phyloP scores from a whole-genome alignment of 2,113 vertebrate species.

The Xiphophorus couchianus region DNA sequence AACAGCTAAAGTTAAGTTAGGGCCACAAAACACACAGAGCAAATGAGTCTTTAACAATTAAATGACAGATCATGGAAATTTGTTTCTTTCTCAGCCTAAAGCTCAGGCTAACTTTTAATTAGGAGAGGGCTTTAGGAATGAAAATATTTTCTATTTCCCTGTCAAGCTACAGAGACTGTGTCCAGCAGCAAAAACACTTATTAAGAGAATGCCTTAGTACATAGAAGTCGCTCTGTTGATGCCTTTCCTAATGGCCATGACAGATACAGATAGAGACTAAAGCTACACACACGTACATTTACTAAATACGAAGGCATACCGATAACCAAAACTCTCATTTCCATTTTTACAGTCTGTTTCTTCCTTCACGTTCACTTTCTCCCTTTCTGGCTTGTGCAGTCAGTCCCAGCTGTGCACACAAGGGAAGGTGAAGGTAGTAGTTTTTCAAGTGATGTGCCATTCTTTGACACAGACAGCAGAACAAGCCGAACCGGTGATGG shows the following conservation, averaged over 20 bases:
- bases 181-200: conserved; percentile 64
- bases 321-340: conserved; percentile 21
- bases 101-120: conserved; percentile 57
- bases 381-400: conserved; percentile 7
- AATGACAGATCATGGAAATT: conserved; percentile 36
- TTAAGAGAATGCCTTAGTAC: conserved; percentile 55
- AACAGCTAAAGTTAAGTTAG: conserved; percentile 56
- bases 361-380: conserved; percentile 2
- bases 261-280: conserved; percentile 30
- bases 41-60: conserved; percentile 52
- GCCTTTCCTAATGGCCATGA: conserved; percentile 24
- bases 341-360: conserved; percentile 15
- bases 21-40: conserved; percentile 13
- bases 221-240: conserved; percentile 21
- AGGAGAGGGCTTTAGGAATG: conserved; percentile 39
- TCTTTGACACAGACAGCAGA: conserved; percentile 43
- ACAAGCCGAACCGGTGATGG: conserved; percentile 60
- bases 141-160: conserved; percentile 66
- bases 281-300: not conserved
- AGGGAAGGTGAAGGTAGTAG: conserved; percentile 27
- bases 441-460: conserved; percentile 40
- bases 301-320: not conserved
- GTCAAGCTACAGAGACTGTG: conserved; percentile 53
- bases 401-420: conserved; percentile 11
- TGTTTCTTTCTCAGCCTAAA: conserved; percentile 29